Percentiles rank a stretch among this genome's conserved stretches.
Conservation (phyloP, 2,888 invertebrate species). For the Drosophila tripunctata region DNA sequence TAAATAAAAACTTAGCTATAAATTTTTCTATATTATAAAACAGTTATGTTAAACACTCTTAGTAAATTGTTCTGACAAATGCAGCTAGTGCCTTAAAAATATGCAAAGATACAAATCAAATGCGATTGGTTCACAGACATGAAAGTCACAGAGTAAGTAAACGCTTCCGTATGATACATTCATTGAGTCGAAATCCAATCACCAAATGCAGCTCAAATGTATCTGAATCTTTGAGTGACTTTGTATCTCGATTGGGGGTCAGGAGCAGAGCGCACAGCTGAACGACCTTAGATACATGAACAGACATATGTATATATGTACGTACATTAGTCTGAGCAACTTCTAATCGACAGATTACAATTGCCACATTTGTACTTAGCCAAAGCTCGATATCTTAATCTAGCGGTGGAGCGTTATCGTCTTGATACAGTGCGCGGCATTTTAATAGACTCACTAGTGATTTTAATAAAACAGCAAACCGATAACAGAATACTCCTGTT, state of each 20-base stretch:
- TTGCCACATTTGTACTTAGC: slow-evolving; percentile 7
- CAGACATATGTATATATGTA: too few species aligned
- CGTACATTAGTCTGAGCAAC: too few species aligned
- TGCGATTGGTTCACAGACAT: neutral
- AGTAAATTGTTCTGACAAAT: too few species aligned
- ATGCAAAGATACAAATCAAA: neutral
- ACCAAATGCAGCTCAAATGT: too few species aligned
- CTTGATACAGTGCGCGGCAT: neutral
- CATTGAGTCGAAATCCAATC: neutral
- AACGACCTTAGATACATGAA: slow-evolving; percentile 22
- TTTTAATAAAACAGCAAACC: neutral
- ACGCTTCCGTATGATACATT: slow-evolving; percentile 1
- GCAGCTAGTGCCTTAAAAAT: neutral
- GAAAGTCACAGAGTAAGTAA: neutral
- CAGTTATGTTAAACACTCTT: too few species aligned
- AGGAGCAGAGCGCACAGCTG: neutral
- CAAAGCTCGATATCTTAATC: slow-evolving; percentile 3
- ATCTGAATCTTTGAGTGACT: slow-evolving; percentile 2
- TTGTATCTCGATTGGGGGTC: slow-evolving; percentile 23
- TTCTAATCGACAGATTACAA: slow-evolving; percentile 16
- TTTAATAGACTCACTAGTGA: neutral
- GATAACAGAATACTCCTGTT: too few species aligned
- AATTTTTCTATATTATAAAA: too few species aligned
- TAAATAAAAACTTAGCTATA: too few species aligned
- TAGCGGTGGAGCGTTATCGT: slow-evolving; percentile 22